Evolutionary conservation across 1,140 invertebrate genomes (phyloP).

Genomic region (Schmidtea mediterranea): DNA sequence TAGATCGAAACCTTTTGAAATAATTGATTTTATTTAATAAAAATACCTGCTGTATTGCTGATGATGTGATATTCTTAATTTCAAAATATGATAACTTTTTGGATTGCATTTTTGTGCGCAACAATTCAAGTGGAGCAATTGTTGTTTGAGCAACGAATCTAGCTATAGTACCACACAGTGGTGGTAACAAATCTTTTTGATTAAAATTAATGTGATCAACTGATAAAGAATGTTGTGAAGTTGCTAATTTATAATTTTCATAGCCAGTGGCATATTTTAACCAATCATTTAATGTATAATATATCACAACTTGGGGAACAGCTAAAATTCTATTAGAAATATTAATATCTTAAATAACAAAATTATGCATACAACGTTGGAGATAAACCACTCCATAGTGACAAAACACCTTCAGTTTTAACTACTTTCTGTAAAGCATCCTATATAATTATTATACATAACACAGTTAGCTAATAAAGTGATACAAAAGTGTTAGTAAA

Average conservation of each 20-base stretch:
- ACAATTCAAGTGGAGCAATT: conserved; percentile 73
- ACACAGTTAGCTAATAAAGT: conserved; percentile 6
- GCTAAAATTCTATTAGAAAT: conserved; percentile 42
- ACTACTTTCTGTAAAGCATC: conserved; percentile 81
- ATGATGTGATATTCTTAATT: conserved; percentile 1
- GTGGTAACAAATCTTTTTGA: too few species aligned
- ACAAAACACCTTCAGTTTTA: conserved; percentile 53
- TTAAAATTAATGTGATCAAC: too few species aligned
- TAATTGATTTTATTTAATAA: too few species aligned
- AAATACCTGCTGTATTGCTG: not conserved
- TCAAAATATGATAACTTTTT: conserved; percentile 51
- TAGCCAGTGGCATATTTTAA: conserved; percentile 28
- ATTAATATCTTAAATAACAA: conserved; percentile 4
- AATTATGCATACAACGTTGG: conserved; percentile 44
- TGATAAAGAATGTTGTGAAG: too few species aligned
- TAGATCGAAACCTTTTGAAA: too few species aligned
- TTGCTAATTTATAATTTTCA: too few species aligned
- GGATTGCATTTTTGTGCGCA: conserved; percentile 92
- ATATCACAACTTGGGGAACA: conserved; percentile 72
- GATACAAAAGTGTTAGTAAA: conserved; percentile 66
- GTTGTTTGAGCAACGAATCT: conserved; percentile 46
- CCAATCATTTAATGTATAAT: conserved; percentile 88
- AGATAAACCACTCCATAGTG: conserved; percentile 80
- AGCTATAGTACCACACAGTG: conserved; percentile 7
- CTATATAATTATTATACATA: conserved; percentile 29